These are phyloP conservation scores for Trissolcus brochymenae DNA, from an alignment of 2,888 invertebrate genomes.

Conservation along the genomic window DNA sequence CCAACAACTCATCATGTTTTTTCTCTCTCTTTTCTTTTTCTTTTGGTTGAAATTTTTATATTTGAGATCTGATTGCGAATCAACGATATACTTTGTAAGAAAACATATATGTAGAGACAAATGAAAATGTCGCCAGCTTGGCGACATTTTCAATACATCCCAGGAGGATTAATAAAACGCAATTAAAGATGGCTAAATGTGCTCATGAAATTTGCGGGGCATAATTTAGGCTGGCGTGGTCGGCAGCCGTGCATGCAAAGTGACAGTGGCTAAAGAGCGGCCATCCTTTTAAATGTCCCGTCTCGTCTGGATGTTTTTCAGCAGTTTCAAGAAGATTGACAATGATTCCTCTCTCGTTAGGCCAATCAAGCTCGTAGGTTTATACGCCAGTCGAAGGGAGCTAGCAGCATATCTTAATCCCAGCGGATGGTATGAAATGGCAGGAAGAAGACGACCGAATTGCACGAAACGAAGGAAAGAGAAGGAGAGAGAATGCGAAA, in stretches of 20 bases:
- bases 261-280: constrained; percentile 40
- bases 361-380: constrained; percentile 40
- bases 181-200: constrained; percentile 7
- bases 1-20: not conserved
- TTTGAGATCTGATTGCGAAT: not conserved
- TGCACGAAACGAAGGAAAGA: constrained; percentile 17
- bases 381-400: constrained; percentile 11
- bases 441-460: constrained; percentile 22
- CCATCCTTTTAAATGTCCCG: constrained; percentile 20
- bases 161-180: constrained; percentile 11
- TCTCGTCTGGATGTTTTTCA: constrained; percentile 16
- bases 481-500: constrained; percentile 10
- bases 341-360: constrained; percentile 49
- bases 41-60: no score
- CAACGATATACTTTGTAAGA: not conserved
- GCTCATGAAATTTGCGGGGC: constrained; percentile 23
- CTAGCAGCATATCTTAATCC: constrained; percentile 50
- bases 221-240: constrained; percentile 20
- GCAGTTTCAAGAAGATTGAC: constrained; percentile 36
- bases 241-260: constrained; percentile 18
- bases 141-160: not conserved
- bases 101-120: not conserved
- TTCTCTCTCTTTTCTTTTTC: not conserved
- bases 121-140: no score
- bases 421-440: constrained; percentile 8